phyloP scores from a whole-genome alignment of 2,888 invertebrate species.

The Lydus trimaculatus region DNA sequence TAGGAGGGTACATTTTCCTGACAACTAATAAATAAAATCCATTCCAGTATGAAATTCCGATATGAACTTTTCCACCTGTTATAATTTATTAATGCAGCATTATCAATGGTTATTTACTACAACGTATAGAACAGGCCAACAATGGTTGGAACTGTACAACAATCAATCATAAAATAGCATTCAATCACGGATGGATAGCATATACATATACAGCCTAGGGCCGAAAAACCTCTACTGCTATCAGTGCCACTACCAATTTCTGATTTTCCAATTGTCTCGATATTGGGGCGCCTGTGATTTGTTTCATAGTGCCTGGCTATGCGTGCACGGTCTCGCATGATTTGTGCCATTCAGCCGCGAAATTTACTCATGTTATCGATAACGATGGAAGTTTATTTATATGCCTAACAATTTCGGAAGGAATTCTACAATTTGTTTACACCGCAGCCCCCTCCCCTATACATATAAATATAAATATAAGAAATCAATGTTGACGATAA shows the following conservation, averaged over 20 bases:
- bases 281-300: constrained; percentile 47
- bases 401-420: constrained; percentile 15
- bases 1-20: constrained; percentile 23
- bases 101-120: constrained; percentile 30
- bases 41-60: constrained; percentile 27
- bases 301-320: constrained; percentile 48
- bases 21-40: constrained; percentile 31
- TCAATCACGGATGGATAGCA: constrained; percentile 46
- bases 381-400: constrained; percentile 40
- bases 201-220: constrained; percentile 18
- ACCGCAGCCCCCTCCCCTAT: no score
- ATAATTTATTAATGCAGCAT: constrained; percentile 36
- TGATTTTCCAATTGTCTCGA: constrained; percentile 24
- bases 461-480: no score
- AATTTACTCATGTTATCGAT: constrained; percentile 44
- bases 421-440: constrained; percentile 5
- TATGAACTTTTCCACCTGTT: constrained; percentile 40
- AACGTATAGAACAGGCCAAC: constrained; percentile 19
- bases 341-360: constrained; percentile 46
- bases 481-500: not conserved
- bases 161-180: constrained; percentile 49
- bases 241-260: constrained; percentile 36
- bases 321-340: constrained; percentile 49
- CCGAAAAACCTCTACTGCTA: constrained; percentile 20
- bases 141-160: constrained; percentile 35